These are phyloP conservation scores for Iselma pallidipennis DNA, from an alignment of 2,888 invertebrate genomes.

Conservation along the genomic window DNA sequence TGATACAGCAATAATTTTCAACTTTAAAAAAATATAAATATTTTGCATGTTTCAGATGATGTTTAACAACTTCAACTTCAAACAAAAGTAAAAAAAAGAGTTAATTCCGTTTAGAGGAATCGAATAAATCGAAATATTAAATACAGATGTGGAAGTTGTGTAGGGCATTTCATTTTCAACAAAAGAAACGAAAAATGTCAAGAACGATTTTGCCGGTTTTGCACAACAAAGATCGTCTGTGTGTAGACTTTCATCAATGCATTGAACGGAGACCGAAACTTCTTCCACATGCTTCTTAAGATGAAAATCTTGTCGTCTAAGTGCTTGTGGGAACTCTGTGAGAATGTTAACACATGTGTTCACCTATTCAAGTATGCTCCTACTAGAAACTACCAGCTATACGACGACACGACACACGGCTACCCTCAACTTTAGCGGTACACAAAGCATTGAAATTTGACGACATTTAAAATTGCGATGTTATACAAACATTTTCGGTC, in stretches of 20 bases:
- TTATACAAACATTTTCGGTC: too few relatives aligned
- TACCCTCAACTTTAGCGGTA: background rate
- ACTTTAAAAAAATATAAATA: background rate
- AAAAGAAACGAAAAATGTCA: background rate
- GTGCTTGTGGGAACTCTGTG: slow-evolving; percentile 53
- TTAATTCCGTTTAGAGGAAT: background rate
- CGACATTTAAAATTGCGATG: background rate
- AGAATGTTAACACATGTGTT: slow-evolving; percentile 54
- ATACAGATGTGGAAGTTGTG: background rate
- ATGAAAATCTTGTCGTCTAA: slow-evolving; percentile 55
- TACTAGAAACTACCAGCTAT: too few relatives aligned
- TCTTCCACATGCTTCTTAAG: slow-evolving; percentile 46
- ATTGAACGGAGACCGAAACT: slow-evolving; percentile 19
- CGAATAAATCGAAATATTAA: background rate
- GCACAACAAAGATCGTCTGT: too few relatives aligned
- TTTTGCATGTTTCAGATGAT: too few relatives aligned
- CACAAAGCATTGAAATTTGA: background rate
- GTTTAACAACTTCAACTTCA: too few relatives aligned
- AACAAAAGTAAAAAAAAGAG: too few relatives aligned
- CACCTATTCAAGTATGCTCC: slow-evolving; percentile 37
- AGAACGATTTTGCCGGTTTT: background rate
- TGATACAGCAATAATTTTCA: background rate
- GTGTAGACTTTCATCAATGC: too few relatives aligned
- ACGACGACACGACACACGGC: too few relatives aligned
- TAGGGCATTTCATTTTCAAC: background rate